A percentile compares a stretch with the other conserved stretches of the same genome.
Conservation (phyloP, 92 coral and sea anemone species). For the Isaurus tuberculatus region DNA sequence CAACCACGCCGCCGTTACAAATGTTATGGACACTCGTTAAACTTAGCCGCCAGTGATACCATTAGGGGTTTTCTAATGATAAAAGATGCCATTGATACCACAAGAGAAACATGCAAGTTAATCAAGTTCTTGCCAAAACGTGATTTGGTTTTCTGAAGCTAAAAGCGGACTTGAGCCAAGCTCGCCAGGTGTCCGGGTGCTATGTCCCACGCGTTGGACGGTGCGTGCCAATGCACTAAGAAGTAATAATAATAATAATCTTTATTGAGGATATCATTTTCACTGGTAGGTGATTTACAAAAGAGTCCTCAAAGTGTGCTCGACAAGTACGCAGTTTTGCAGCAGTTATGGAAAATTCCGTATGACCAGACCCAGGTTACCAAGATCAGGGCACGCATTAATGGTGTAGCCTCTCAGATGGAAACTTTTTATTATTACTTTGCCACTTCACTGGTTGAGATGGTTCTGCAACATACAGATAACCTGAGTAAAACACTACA, state of each 20-base stretch:
- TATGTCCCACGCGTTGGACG: conserved; percentile 23
- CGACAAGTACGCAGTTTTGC: conserved; percentile 6
- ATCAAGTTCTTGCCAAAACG: conserved; percentile 31
- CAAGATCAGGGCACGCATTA: conserved; percentile 10
- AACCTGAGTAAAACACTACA: conserved; percentile 32
- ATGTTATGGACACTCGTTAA: conserved; percentile 44
- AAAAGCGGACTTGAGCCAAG: conserved; percentile 23
- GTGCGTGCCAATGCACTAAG: conserved; percentile 2
- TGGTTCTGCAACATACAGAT: conserved; percentile 10
- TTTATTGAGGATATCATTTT: too few relatives aligned
- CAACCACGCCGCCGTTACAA: too few relatives aligned
- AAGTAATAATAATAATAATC: too few relatives aligned
- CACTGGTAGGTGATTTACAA: too few relatives aligned
- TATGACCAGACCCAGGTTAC: conserved; percentile 10
- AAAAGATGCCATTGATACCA: conserved; percentile 40
- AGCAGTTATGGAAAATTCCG: conserved; percentile 2
- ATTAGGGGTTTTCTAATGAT: not conserved
- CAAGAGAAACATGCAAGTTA: conserved; percentile 26
- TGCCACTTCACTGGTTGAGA: conserved; percentile 3
- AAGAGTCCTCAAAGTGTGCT: too few relatives aligned
- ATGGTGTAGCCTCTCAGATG: conserved; percentile 34
- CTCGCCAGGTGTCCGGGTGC: conserved; percentile 14
- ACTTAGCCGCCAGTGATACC: conserved; percentile 24
- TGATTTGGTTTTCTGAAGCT: conserved; percentile 2
- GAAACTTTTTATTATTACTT: conserved; percentile 22